These are phyloP conservation scores for Zaprionus camerounensis DNA, from an alignment of 1,140 invertebrate genomes.

Conservation along the genomic window DNA sequence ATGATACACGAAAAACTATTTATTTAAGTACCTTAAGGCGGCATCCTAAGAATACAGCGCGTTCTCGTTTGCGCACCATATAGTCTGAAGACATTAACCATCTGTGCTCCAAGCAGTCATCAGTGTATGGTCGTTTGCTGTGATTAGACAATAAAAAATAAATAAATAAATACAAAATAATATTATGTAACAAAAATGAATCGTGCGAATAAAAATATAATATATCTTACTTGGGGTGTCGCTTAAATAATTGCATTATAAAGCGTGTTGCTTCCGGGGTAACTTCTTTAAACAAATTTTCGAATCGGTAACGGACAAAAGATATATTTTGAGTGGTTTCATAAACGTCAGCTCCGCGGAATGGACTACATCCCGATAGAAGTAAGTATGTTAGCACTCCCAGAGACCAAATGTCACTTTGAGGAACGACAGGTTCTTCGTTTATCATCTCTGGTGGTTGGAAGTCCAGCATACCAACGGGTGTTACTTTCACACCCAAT, in stretches of 20 bases:
- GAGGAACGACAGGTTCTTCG: constrained; percentile 93
- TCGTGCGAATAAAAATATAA: background rate
- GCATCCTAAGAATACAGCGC: constrained; percentile 93
- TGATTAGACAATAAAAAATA: constrained; percentile 36
- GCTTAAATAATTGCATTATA: constrained; percentile 97
- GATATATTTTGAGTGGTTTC: constrained; percentile 96
- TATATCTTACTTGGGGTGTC: constrained; percentile 92
- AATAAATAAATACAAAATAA: background rate
- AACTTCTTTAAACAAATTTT: constrained; percentile 96
- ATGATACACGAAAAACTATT: background rate
- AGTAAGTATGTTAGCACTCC: constrained; percentile 97
- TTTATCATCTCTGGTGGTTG: constrained; percentile 96
- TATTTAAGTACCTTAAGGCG: constrained; percentile 88
- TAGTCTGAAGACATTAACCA: constrained; percentile 96
- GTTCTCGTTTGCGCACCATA: constrained; percentile 96
- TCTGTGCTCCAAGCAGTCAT: constrained; percentile 97
- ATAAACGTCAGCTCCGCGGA: constrained; percentile 91
- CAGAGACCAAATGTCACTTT: constrained; percentile 98
- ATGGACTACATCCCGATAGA: constrained; percentile 96
- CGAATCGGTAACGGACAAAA: constrained; percentile 97
- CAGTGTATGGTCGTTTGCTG: constrained; percentile 95
- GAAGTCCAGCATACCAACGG: constrained; percentile 85
- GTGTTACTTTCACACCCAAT: constrained; percentile 89
- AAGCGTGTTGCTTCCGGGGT: constrained; percentile 97
- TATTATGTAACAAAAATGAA: too few relatives aligned